phyloP scores from a whole-genome alignment of 2,797 vertebrate species.

The Hephaestus fuliginosus region DNA sequence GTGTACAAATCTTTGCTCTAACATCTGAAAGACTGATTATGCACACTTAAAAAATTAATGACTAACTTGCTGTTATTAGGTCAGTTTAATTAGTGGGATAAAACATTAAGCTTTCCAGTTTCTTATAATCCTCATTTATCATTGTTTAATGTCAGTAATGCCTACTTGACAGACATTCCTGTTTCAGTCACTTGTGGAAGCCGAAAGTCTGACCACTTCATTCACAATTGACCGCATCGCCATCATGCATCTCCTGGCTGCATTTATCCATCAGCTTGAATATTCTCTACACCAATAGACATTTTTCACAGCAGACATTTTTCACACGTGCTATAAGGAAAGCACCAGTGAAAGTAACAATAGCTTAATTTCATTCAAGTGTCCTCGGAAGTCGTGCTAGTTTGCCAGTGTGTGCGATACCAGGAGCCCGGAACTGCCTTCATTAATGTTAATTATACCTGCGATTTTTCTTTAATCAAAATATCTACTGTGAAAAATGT shows the following conservation, averaged over 20 bases:
- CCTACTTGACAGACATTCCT: not conserved
- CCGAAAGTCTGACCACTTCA: slow-evolving; percentile 23
- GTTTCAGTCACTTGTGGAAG: not conserved
- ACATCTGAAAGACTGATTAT: slow-evolving; percentile 16
- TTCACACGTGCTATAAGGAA: not conserved
- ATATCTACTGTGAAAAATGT: not conserved
- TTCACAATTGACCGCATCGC: slow-evolving; percentile 9
- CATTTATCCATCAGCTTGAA: slow-evolving; percentile 11
- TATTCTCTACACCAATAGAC: not conserved
- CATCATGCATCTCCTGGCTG: not conserved
- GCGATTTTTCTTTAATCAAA: not conserved
- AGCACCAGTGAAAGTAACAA: slow-evolving; percentile 7
- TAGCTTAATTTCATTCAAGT: slow-evolving; percentile 3
- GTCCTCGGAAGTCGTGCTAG: not conserved
- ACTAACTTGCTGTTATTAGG: slow-evolving; percentile 13
- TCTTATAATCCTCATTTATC: not conserved
- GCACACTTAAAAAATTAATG: slow-evolving; percentile 19
- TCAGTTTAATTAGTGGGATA: slow-evolving; percentile 23
- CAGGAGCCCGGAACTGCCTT: not conserved
- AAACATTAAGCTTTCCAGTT: not conserved
- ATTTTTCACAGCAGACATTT: slow-evolving; percentile 1
- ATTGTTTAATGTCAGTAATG: slow-evolving; percentile 11
- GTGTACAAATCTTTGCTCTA: not conserved
- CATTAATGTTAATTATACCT: slow-evolving; percentile 15
- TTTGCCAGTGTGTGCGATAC: not conserved